Conservation (phyloP, 2,113 vertebrate genomes). For the Herpetotheres cachinnans region DNA sequence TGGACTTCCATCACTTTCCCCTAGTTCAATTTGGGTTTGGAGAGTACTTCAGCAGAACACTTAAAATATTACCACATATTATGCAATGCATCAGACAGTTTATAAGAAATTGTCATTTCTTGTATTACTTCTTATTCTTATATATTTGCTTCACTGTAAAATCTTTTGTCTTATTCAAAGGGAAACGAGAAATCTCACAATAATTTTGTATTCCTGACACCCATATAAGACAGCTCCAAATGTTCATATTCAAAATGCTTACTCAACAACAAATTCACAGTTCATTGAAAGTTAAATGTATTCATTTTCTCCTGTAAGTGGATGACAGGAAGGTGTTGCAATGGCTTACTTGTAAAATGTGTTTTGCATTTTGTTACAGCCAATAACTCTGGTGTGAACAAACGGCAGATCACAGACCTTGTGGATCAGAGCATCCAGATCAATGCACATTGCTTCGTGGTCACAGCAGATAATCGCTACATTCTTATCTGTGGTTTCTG, state of each 20-base stretch:
- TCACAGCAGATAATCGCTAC: constrained; percentile 98
- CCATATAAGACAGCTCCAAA: constrained; percentile 44
- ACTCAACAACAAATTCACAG: constrained; percentile 48
- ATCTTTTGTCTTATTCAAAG: constrained; percentile 29
- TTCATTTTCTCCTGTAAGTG: constrained; percentile 43
- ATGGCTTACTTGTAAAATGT: constrained; percentile 31
- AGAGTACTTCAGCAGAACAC: not conserved
- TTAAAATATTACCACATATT: constrained; percentile 3
- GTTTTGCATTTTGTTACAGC: constrained; percentile 74
- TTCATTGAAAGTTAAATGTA: constrained; percentile 57
- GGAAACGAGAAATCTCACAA: constrained; percentile 32
- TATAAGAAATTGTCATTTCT: constrained; percentile 30
- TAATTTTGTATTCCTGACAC: constrained; percentile 37
- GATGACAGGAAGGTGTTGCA: constrained; percentile 41
- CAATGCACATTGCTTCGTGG: constrained; percentile 97
- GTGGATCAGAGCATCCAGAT: constrained; percentile 99
- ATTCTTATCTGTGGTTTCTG: constrained; percentile 98
- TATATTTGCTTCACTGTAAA: too few species aligned
- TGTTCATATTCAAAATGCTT: constrained; percentile 56
- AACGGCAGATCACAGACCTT: constrained; percentile 97
- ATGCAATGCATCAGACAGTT: not conserved
- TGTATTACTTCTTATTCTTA: too few species aligned
- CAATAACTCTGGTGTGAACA: constrained; percentile 92
- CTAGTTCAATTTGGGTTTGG: not conserved
- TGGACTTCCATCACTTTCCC: not conserved